Evolutionary conservation across 64 coral and sea anemone species (phyloP), one percentile per base, ranked within the genome.

Genomic region (Pachyseris speciosa): DNA sequence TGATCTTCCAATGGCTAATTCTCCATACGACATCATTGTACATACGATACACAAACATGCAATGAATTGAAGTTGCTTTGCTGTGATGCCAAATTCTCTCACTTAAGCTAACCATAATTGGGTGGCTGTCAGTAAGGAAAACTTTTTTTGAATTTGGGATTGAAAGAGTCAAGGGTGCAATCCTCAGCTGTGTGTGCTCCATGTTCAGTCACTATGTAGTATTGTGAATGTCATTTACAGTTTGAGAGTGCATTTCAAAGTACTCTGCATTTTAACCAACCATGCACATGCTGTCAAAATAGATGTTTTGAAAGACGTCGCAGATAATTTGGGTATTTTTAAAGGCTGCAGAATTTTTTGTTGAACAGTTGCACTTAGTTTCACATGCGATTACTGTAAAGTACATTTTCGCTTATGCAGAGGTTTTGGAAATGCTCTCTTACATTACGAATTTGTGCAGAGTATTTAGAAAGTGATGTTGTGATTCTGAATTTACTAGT

Each of bases 161-260:
- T 25, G 19, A 48, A 50, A 17, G 29, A 22, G 9, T 86, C 70
- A 6, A 51, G 39, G 63, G 48, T 34, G 30, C 39, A 42, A 22
- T 69, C 47, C 49, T 86, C 83, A 86, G 83, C 83, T 86, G 83
- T 37, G 83, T 86, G 83, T 86, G 83, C 83, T 86, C 83, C 83
- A 86, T 86, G 42, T 86, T 69, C 40, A 30, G 4, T 20, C 16
- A 43, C 0, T 36, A n/a, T 8, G 22, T 81, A 26, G 25, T 81
- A 2, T 19, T 40, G 33, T 2, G n/a, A 38, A 38, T 26, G 16
- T 25, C n/a, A n/a, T n/a, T 16, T 57, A 22, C 20, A 27, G 1
- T 30, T 36, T 79, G 25, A 53, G 49, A 79, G 75, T 51, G 47
- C 29, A 55, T 79, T 79, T 79, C 75, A 33, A 33, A 30, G 31